phyloP scores from a whole-genome alignment of 2,797 vertebrate species.

The Rhinogobio ventralis region DNA sequence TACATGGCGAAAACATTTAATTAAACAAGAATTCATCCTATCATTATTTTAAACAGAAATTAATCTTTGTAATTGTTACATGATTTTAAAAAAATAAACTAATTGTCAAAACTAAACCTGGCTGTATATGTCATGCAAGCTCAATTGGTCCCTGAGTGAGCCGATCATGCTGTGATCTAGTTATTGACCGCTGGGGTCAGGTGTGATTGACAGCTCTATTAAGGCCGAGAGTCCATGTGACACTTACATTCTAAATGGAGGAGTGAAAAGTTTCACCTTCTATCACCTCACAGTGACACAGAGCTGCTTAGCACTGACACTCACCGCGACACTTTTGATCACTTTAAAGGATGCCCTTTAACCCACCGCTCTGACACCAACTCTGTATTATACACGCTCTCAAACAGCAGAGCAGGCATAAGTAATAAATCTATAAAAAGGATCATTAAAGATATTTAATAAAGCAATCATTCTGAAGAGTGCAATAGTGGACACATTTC shows the following conservation, averaged over 20 bases:
- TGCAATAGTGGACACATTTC: not conserved
- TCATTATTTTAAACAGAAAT: not conserved
- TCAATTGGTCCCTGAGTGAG: not conserved
- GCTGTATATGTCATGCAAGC: not conserved
- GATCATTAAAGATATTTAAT: not conserved
- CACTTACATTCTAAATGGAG: conserved; percentile 54
- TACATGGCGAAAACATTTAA: too few species aligned
- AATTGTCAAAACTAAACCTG: not conserved
- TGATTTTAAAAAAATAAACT: not conserved
- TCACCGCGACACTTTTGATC: conserved; percentile 19
- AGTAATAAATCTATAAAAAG: not conserved
- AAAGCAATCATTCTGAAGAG: not conserved
- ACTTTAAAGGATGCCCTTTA: conserved; percentile 35
- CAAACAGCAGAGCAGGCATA: not conserved
- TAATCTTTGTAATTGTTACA: not conserved
- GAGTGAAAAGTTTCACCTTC: conserved; percentile 54
- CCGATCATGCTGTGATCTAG: conserved; percentile 13
- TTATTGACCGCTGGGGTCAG: conserved; percentile 41
- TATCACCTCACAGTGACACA: conserved; percentile 47
- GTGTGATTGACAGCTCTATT: conserved; percentile 73
- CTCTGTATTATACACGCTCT: conserved; percentile 31
- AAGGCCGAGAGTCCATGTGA: conserved; percentile 63
- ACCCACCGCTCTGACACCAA: conserved; percentile 39
- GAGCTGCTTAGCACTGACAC: conserved; percentile 52
- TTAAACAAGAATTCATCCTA: not conserved